A percentile compares a stretch with the other conserved stretches of the same genome.
Evolutionary conservation across 2,888 invertebrate genomes (phyloP).

Genomic region (Drosophila melanosoma): DNA sequence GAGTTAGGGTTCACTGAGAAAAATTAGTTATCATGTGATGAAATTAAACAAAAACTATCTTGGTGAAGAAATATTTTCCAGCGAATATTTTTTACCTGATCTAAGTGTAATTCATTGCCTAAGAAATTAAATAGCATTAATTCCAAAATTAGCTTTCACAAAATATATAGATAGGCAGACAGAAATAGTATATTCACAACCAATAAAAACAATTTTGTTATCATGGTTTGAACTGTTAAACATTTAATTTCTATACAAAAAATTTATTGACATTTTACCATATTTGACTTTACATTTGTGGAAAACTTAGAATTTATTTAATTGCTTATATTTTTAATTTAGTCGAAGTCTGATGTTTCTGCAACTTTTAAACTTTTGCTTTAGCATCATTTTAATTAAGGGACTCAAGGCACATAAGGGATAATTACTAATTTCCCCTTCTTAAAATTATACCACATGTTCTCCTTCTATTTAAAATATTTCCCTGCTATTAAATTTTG

Average conservation of each 20-base stretch:
- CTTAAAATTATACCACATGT: not conserved
- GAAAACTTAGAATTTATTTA: not conserved
- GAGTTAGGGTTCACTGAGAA: constrained; percentile 6
- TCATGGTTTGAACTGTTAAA: not conserved
- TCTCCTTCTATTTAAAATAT: not conserved
- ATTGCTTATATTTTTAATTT: not conserved
- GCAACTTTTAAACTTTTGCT: not conserved
- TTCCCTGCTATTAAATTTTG: not conserved
- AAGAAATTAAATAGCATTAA: not conserved
- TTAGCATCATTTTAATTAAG: not conserved
- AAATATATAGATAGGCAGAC: not conserved
- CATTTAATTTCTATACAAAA: not conserved
- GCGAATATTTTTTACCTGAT: constrained; percentile 3
- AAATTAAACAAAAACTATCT: constrained; percentile 10
- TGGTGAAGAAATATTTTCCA: not conserved
- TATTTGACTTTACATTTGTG: not conserved
- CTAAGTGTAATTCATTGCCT: not conserved
- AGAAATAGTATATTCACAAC: not conserved
- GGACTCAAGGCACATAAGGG: not conserved
- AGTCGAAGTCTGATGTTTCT: not conserved
- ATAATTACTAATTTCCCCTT: not conserved
- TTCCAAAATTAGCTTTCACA: not conserved
- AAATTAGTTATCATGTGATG: constrained; percentile 11
- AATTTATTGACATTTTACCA: not conserved
- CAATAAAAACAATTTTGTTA: not conserved